Base-by-base conservation (phyloP, 1,140 invertebrate genomes). In the Stegodyphus dumicola region DNA sequence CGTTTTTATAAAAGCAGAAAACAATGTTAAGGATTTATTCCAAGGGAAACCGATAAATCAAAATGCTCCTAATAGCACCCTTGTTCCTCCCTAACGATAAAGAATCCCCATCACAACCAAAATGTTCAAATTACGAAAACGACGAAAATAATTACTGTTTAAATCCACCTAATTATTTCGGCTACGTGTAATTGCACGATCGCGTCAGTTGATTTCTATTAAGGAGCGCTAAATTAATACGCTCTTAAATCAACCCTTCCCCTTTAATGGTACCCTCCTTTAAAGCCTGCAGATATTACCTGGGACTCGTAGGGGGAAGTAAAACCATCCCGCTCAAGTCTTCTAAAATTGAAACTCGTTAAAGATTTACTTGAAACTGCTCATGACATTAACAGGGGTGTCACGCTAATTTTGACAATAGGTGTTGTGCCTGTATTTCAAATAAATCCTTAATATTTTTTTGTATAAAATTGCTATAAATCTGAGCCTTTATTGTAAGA, bases 151-250 rank as follows among this genome's bases (percentile, higher is more conserved):
- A 83, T 83, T 83, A 83, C 33, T 33, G 33, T 33, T 33, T 33
- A 33, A 33, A 33, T 33, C 80, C 70, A 67, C 80, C 80, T 83
- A 83, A 83, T 83, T 83, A 83, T 83, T 83, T 83, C 69, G 80
- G 71, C 71, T 60, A 66, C 80, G 71, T 83, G 80, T 83, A 83
- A 83, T 83, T 83, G 80, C 80, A 6, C 80, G 71, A 75, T 83
- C 80, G 75, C 71, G 18, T 66, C 80, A 83, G 33, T 83, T 83
- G 80, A 83, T 83, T 83, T 83, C 71, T 83, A 83, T 83, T 83
- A 75, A 10, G 76, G 74, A 54, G 15, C 18, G 78, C 9, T 60
- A 15, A 83, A 83, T 83, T 67, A 83, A 83, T 83, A 75, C 80
- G 60, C 69, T 56, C 71, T 66, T 60, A 60, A 60, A 60, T 60